Percentiles rank a stretch among this genome's conserved stretches.
Conservation (phyloP, 2,113 vertebrate genomes). For the Amphilophus citrinellus region DNA sequence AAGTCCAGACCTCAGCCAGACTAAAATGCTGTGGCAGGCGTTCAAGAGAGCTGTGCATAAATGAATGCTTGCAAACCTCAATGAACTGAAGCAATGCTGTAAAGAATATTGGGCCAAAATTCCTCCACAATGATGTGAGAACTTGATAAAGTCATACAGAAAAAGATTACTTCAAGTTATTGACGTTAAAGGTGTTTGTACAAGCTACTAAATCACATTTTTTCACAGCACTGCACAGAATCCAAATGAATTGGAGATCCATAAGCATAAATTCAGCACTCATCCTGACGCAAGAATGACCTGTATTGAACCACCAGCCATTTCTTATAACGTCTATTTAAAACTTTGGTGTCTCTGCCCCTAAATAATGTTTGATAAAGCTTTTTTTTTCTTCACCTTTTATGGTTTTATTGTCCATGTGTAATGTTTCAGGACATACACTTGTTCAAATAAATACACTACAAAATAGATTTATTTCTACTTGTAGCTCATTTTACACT, state of each 20-base stretch:
- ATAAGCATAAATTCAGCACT: not conserved
- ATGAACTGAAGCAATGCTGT: not conserved
- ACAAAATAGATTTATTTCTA: not conserved
- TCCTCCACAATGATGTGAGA: not conserved
- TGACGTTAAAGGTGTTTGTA: not conserved
- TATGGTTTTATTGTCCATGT: not conserved
- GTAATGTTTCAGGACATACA: not conserved
- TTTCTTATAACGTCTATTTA: not conserved
- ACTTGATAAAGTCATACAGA: not conserved
- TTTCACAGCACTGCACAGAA: not conserved
- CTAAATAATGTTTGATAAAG: not conserved
- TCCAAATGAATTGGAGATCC: not conserved
- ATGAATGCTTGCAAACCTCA: not conserved
- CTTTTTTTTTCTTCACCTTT: not conserved
- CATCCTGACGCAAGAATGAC: too few species aligned
- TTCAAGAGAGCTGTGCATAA: not conserved
- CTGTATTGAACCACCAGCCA: not conserved
- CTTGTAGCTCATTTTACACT: not conserved
- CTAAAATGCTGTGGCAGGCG: not conserved
- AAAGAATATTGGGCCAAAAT: not conserved
- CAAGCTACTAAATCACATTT: slow-evolving; percentile 1
- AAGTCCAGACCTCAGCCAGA: not conserved
- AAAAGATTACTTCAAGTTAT: not conserved
- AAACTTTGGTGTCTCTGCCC: not conserved
- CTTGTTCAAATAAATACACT: not conserved